These are phyloP conservation scores for Tapirus terrestris DNA, from an alignment of 2,113 vertebrate genomes.

Conservation along the genomic window DNA sequence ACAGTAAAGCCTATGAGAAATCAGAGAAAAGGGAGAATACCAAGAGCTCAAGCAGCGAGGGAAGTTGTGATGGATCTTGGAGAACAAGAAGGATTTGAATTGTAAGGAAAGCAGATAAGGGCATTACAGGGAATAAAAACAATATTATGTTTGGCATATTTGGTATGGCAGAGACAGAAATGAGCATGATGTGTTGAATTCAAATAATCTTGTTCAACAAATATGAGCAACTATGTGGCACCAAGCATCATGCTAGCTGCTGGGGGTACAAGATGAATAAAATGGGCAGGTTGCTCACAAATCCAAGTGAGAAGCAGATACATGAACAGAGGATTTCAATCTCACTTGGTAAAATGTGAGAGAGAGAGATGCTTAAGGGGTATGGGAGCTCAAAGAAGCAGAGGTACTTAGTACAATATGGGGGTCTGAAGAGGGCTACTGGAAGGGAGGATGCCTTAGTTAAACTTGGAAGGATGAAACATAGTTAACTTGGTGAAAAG, in stretches of 20 bases:
- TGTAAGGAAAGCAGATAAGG: background rate
- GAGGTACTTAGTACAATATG: background rate
- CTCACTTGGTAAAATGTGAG: conserved; percentile 35
- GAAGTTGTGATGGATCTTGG: background rate
- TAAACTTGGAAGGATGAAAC: conserved; percentile 54
- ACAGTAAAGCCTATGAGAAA: conserved; percentile 8
- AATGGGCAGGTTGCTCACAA: background rate
- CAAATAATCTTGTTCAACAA: conserved; percentile 34
- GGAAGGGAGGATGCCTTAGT: background rate
- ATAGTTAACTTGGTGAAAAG: conserved; percentile 16
- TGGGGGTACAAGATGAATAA: background rate
- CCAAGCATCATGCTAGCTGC: background rate
- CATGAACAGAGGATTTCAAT: conserved; percentile 31
- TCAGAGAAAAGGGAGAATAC: background rate
- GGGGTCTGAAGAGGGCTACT: background rate
- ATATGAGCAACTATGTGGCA: conserved; percentile 10
- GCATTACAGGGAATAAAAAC: background rate
- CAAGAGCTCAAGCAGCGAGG: background rate
- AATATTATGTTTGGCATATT: background rate
- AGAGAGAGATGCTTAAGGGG: background rate
- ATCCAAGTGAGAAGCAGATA: conserved; percentile 14
- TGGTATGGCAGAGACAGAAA: background rate
- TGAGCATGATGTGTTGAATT: background rate
- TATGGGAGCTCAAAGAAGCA: conserved; percentile 13
- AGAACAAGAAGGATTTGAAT: conserved; percentile 16